phyloP scores from a whole-genome alignment of 2,888 invertebrate genomes.

The Aphidoletes aphidimyza region DNA sequence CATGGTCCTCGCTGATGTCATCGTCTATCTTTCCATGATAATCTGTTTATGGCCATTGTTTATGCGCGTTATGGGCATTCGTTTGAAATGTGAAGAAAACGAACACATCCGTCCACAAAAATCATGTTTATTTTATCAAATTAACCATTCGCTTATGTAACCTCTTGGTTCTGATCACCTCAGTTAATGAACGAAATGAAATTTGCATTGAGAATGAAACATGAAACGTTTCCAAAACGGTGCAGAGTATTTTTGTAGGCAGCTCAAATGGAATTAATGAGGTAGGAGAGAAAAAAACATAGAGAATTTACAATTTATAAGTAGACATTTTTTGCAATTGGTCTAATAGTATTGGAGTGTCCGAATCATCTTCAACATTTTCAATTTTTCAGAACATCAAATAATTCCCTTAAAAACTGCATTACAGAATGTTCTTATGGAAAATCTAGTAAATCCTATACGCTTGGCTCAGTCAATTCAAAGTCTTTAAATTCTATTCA shows the following conservation, averaged over 20 bases:
- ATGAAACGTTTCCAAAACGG: not conserved
- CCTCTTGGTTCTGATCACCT: not conserved
- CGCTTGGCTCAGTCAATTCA: no score
- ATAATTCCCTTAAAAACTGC: no score
- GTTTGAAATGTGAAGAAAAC: not conserved
- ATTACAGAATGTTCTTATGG: no score
- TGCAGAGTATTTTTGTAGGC: not conserved
- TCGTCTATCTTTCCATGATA: not conserved
- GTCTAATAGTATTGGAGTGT: no score
- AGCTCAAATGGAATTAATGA: no score
- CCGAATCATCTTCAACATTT: no score
- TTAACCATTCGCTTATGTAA: not conserved
- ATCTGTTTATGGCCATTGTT: not conserved
- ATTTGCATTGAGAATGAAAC: conserved; percentile 15
- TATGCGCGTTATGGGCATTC: not conserved
- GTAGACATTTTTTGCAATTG: no score
- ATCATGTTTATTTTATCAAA: not conserved
- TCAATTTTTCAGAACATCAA: no score
- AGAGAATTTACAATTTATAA: no score
- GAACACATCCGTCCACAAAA: not conserved
- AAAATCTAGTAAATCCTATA: no score
- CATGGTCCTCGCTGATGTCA: not conserved
- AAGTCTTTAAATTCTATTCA: no score
- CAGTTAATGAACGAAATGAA: not conserved
- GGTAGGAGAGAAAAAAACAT: no score